phyloP scores from a whole-genome alignment of 1,140 invertebrate genomes.

The Trissolcus basalis region DNA sequence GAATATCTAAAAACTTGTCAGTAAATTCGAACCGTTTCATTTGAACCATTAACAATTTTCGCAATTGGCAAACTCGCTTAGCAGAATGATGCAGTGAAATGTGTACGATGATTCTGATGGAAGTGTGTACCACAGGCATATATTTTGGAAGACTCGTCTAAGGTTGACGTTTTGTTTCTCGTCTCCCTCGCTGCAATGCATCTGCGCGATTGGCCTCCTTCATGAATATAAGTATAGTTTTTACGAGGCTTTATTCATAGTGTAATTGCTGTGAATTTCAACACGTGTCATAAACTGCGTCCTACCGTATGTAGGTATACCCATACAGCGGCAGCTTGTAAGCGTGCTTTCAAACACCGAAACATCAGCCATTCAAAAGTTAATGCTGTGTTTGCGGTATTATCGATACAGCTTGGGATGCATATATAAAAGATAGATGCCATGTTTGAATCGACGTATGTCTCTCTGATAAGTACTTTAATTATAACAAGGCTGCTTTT shows the following conservation, averaged over 20 bases:
- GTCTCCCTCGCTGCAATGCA: too few species aligned
- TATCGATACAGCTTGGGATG: neutral
- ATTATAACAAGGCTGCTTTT: conserved; percentile 13
- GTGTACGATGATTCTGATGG: too few species aligned
- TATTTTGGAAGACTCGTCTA: neutral
- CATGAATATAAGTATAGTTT: conserved; percentile 55
- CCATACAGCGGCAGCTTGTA: too few species aligned
- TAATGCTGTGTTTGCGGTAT: neutral
- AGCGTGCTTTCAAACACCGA: neutral
- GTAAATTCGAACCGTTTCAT: too few species aligned
- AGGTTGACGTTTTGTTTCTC: too few species aligned
- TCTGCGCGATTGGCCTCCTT: conserved; percentile 14
- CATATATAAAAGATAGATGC: neutral
- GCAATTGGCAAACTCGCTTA: too few species aligned
- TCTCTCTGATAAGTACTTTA: conserved; percentile 4
- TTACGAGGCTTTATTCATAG: conserved; percentile 43
- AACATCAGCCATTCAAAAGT: conserved; percentile 1
- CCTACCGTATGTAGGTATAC: conserved; percentile 12
- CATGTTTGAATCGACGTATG: neutral
- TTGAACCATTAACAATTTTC: too few species aligned
- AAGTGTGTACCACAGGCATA: too few species aligned
- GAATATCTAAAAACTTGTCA: too few species aligned
- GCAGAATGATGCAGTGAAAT: too few species aligned
- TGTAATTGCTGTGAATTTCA: conserved; percentile 50
- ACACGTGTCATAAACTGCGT: conserved; percentile 36